Evolutionary conservation across 2,113 vertebrate species (phyloP), one percentile per base, ranked within the genome.

Genomic region (Eupsittula cactorum): DNA sequence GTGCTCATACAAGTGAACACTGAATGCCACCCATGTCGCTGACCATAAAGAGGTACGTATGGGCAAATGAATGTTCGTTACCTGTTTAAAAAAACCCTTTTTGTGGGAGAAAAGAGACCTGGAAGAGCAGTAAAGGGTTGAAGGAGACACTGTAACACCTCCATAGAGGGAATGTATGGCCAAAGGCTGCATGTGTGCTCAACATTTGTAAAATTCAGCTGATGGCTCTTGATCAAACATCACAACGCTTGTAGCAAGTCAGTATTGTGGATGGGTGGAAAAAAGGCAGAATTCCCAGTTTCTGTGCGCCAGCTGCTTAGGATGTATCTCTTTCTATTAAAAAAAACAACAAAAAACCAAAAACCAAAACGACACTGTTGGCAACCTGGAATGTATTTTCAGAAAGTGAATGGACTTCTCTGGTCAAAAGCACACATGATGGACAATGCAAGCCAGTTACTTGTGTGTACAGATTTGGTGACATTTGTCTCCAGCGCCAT

Each of bases 71-170:
- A 44, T 21, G 3, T 4, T 21, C 37, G 7, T 28, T 42, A 44
- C 15, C 15, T 63, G 15, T 0, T 7, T 41, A 3, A 19, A 59
- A 59, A 59, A 23, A 1, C 6, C 13, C 33, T 4, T 31, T 71
- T 11, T 28, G 7, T 47, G 33, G 25, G 19, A 31, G 23, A 28
- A 65, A 77, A 80, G 68, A 65, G 35, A 81, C 24, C 24, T 65
- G 39, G 37, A 75, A 85, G 17, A 90, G 28, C 42, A 64, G 29
- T 59, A 63, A 83, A 89, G 17, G 25, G 75, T 47, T 53, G 63
- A 46, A 75, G 27, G 55, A 70, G 28, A 59, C 16, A 28, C 17
- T 35, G 2, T 41, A 57, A 29, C 44, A 28, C 46, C 33, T 64
- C 35, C 31, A 7, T 5, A 62, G 1, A 69, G 21, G 4, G 3